Percentiles rank a stretch among this genome's conserved stretches.
Conservation (phyloP, 2,888 invertebrate genomes). For the Perithous albicinctus region DNA sequence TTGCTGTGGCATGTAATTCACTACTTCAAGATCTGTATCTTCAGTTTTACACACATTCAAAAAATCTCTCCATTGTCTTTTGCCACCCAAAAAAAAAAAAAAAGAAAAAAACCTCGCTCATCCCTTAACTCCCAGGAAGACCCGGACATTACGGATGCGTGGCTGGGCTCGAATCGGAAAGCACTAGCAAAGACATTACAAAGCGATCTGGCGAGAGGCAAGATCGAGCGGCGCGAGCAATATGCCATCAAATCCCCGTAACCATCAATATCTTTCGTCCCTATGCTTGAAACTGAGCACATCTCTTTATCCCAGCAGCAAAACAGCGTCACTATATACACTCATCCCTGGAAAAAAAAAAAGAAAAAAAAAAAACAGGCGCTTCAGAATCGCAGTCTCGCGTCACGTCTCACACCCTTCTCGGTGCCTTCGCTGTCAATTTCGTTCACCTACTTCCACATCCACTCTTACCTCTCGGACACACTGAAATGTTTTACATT, state of each 20-base stretch:
- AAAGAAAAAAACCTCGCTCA: constrained; percentile 30
- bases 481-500: constrained; percentile 84
- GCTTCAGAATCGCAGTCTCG: constrained; percentile 42
- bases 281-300: constrained; percentile 62
- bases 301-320: constrained; percentile 27
- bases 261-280: constrained; percentile 84
- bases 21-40: constrained; percentile 42
- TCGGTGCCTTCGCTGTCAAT: constrained; percentile 39
- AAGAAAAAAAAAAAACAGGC: no score
- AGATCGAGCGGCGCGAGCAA: constrained; percentile 80
- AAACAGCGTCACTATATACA: constrained; percentile 61
- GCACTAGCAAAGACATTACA: constrained; percentile 83
- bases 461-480: constrained; percentile 27
- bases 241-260: constrained; percentile 85
- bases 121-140: constrained; percentile 22
- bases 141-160: constrained; percentile 74
- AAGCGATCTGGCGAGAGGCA: constrained; percentile 79
- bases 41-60: constrained; percentile 18
- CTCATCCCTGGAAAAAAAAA: constrained; percentile 54
- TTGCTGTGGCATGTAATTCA: not conserved
- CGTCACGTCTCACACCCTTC: constrained; percentile 64
- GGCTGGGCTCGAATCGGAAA: constrained; percentile 79
- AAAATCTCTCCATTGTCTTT: constrained; percentile 43
- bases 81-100: no score
- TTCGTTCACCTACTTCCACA: constrained; percentile 45